Percentiles rank a stretch among this genome's conserved stretches.
phyloP scores from a whole-genome alignment of 2,797 vertebrate species.

The Argya squamiceps region DNA sequence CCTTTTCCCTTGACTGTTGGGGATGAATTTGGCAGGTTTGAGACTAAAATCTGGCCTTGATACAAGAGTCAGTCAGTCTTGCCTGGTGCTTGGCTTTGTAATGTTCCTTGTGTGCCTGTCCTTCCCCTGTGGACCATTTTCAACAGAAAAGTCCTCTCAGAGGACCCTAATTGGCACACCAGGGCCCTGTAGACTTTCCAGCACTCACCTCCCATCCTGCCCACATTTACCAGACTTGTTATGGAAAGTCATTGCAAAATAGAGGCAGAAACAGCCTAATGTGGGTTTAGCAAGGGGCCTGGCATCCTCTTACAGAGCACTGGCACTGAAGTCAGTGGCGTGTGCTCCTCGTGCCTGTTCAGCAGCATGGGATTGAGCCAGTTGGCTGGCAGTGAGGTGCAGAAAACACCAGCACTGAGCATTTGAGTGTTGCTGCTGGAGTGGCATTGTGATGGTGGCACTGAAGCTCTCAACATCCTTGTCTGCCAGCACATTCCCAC shows the following conservation, averaged over 20 bases:
- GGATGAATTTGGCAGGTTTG: neutral
- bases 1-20: neutral
- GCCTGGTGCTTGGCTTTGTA: accelerated
- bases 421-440: neutral
- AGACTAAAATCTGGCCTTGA: neutral
- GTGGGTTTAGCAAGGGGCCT: neutral
- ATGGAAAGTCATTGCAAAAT: neutral
- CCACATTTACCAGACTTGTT: neutral
- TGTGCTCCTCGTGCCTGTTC: neutral
- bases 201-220: neutral
- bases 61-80: neutral
- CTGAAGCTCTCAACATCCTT: neutral
- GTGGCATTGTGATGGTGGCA: neutral
- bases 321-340: neutral
- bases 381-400: neutral
- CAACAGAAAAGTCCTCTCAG: neutral
- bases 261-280: neutral
- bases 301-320: neutral
- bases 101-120: neutral
- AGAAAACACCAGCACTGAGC: neutral
- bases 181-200: neutral
- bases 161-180: neutral
- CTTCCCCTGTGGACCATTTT: neutral
- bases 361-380: neutral
- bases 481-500: neutral